phyloP scores from a whole-genome alignment of 2,113 vertebrate genomes.

The Chrysemys picta region DNA sequence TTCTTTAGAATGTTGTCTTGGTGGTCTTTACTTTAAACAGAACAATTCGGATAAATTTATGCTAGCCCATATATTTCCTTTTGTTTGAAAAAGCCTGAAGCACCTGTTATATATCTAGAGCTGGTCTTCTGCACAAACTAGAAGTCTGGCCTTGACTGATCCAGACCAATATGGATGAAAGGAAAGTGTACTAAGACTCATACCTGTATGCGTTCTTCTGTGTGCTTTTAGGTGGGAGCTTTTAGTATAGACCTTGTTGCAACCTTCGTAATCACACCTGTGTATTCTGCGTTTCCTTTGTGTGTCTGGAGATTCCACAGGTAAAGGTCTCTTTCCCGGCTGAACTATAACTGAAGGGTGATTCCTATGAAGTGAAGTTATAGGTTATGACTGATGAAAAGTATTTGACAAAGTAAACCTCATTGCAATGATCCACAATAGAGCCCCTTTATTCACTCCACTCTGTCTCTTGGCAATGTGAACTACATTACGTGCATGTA shows the following conservation, averaged over 20 bases:
- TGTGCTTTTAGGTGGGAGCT: slow-evolving; percentile 98
- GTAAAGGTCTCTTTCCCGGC: slow-evolving; percentile 87
- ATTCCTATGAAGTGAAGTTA: slow-evolving; percentile 77
- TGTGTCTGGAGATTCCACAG: slow-evolving; percentile 92
- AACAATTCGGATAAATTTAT: neutral
- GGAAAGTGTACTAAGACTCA: neutral
- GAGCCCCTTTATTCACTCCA: slow-evolving; percentile 3
- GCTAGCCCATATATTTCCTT: neutral
- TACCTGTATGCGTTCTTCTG: slow-evolving; percentile 97
- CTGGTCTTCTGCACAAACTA: neutral
- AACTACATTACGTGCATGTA: slow-evolving; percentile 30
- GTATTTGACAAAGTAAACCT: slow-evolving; percentile 17
- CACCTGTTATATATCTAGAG: neutral
- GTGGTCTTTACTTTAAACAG: neutral
- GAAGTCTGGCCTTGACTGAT: neutral
- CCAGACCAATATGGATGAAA: neutral
- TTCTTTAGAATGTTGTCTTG: neutral
- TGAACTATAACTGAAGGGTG: slow-evolving; percentile 95
- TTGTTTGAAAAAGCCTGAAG: neutral
- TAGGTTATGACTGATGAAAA: slow-evolving; percentile 27
- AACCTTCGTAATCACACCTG: slow-evolving; percentile 93
- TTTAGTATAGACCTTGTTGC: slow-evolving; percentile 99
- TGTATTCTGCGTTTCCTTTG: slow-evolving; percentile 95
- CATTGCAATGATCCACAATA: neutral
- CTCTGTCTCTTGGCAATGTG: slow-evolving; percentile 47